Percentiles rank a stretch among this genome's conserved stretches.
Evolutionary conservation across 2,888 invertebrate species (phyloP).

Genomic region (Cheiracanthium punctorium): DNA sequence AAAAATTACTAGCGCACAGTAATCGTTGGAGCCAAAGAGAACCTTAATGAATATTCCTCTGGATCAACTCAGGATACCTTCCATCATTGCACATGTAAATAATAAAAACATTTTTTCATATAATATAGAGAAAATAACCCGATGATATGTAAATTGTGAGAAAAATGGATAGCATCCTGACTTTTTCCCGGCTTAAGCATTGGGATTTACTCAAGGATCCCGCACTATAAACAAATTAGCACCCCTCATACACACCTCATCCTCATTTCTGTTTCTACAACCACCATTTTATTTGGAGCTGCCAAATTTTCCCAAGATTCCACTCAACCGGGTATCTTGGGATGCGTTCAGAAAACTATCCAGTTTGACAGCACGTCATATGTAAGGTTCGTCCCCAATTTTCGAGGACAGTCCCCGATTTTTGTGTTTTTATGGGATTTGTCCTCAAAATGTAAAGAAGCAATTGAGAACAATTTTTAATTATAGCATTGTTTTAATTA

Average conservation of each 20-base stretch:
- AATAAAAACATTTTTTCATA: constrained; percentile 41
- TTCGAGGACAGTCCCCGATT: too few relatives aligned
- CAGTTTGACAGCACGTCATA: too few relatives aligned
- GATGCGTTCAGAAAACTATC: too few relatives aligned
- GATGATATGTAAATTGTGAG: constrained; percentile 34
- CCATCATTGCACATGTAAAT: constrained; percentile 62
- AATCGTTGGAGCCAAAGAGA: constrained; percentile 23
- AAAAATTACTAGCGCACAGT: constrained; percentile 19
- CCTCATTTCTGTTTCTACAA: constrained; percentile 32
- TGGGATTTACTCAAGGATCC: not conserved
- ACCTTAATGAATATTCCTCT: constrained; percentile 44
- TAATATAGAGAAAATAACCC: constrained; percentile 31
- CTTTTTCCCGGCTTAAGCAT: constrained; percentile 30
- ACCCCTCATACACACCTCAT: constrained; percentile 39
- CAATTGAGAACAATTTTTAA: too few relatives aligned
- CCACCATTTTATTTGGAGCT: constrained; percentile 68
- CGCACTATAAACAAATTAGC: constrained; percentile 10
- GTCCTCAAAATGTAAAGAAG: too few relatives aligned
- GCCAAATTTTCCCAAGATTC: constrained; percentile 68
- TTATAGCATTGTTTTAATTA: too few relatives aligned
- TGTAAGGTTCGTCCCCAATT: too few relatives aligned
- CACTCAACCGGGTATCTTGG: constrained; percentile 24
- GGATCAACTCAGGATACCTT: constrained; percentile 44
- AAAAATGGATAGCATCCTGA: constrained; percentile 3
- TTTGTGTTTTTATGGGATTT: too few relatives aligned